Conservation (phyloP, 1,140 invertebrate species). For the Lordiphosa stackelbergi region DNA sequence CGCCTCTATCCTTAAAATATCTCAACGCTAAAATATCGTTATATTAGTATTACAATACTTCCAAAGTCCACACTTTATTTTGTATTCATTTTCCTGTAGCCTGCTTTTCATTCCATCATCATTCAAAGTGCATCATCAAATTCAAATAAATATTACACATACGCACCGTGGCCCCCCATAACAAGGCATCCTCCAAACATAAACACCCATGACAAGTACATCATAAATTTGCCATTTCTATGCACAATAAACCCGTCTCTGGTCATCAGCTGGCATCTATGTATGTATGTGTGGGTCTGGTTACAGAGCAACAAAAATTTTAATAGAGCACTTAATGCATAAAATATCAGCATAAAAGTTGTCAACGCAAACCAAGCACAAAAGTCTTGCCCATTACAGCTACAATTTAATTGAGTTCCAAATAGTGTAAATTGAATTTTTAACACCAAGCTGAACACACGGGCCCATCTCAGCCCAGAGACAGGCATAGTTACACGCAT, state of each 20-base stretch:
- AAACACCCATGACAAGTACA: slow-evolving; percentile 28
- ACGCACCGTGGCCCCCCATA: slow-evolving; percentile 29
- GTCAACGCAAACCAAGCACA: slow-evolving; percentile 16
- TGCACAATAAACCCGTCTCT: slow-evolving; percentile 37
- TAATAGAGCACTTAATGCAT: slow-evolving; percentile 67
- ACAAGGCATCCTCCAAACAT: not conserved
- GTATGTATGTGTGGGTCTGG: slow-evolving; percentile 2
- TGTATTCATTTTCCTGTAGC: no score
- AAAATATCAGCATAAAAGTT: slow-evolving; percentile 61
- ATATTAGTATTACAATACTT: no score
- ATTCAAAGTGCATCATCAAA: slow-evolving; percentile 26
- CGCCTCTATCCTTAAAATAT: no score
- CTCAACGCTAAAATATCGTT: no score
- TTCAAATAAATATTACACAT: slow-evolving; percentile 58
- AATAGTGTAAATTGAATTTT: slow-evolving; percentile 75
- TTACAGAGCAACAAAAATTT: slow-evolving; percentile 41
- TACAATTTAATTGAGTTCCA: slow-evolving; percentile 67
- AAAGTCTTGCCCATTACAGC: slow-evolving; percentile 9
- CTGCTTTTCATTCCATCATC: no score
- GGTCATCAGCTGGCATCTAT: slow-evolving; percentile 9
- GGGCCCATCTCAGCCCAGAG: slow-evolving; percentile 15
- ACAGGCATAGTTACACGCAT: slow-evolving; percentile 67
- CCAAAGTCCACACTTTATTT: no score
- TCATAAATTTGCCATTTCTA: slow-evolving; percentile 49
- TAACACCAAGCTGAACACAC: slow-evolving; percentile 47